Evolutionary conservation across 2,113 vertebrate genomes (phyloP).

Genomic region (Junco hyemalis): DNA sequence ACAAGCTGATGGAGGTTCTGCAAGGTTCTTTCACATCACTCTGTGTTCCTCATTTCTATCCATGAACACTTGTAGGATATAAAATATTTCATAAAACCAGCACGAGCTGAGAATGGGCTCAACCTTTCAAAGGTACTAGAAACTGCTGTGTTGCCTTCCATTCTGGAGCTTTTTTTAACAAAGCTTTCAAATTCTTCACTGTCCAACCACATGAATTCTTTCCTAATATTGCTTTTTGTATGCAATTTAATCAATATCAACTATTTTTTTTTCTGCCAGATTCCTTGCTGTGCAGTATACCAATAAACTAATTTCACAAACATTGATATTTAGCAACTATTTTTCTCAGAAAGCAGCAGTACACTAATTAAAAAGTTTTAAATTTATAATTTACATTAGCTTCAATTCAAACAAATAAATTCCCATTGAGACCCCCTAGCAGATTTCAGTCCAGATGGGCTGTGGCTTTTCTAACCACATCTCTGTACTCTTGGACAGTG

Average conservation of each 20-base stretch:
- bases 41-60: not conserved
- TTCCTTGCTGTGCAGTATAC: not conserved
- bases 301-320: not conserved
- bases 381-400: not conserved
- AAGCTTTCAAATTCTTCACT: not conserved
- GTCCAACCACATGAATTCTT: not conserved
- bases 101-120: not conserved
- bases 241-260: not conserved
- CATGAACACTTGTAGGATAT: not conserved
- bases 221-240: not conserved
- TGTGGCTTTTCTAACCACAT: not conserved
- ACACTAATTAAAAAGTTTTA: not conserved
- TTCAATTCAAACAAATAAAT: not conserved
- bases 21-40: fast-evolving
- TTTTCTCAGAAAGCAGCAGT: not conserved
- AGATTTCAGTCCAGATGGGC: not conserved
- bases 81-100: not conserved
- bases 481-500: not conserved
- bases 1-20: not conserved
- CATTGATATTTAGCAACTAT: not conserved
- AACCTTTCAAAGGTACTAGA: not conserved
- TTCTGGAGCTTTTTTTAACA: not conserved
- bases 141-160: not conserved
- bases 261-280: not conserved
- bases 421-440: not conserved